These are phyloP conservation scores for Eupithecia insigniata DNA, from an alignment of 2,888 invertebrate genomes.

Conservation along the genomic window DNA sequence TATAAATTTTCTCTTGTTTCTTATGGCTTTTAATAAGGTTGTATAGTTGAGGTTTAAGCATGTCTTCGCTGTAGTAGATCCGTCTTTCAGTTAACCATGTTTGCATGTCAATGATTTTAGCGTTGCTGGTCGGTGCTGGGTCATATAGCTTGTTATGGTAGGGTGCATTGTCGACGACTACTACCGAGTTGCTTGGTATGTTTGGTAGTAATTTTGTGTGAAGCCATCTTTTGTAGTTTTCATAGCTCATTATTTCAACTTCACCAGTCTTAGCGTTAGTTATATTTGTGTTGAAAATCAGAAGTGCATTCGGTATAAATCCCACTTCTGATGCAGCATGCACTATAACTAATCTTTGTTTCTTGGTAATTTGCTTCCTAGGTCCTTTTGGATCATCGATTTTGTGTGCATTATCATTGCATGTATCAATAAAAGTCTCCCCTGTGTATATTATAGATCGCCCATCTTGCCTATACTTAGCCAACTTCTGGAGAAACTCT, in stretches of 20 bases:
- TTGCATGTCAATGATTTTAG: constrained; percentile 13
- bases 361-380: constrained; percentile 28
- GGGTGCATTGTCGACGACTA: constrained; percentile 48
- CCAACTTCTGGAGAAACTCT: constrained; percentile 35
- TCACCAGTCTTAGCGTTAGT: constrained; percentile 31
- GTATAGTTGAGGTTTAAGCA: constrained; percentile 17
- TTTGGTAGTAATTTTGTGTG: constrained; percentile 48
- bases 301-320: constrained; percentile 41
- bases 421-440: constrained; percentile 28
- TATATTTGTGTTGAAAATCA: constrained; percentile 30
- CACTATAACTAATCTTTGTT: constrained; percentile 35
- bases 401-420: background rate
- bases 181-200: constrained; percentile 42
- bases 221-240: constrained; percentile 49
- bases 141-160: constrained; percentile 44
- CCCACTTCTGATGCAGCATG: constrained; percentile 42
- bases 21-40: constrained; percentile 16
- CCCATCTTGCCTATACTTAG: constrained; percentile 31
- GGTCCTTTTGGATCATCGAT: background rate
- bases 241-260: constrained; percentile 47
- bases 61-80: constrained; percentile 3
- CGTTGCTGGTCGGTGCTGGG: constrained; percentile 4
- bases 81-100: constrained; percentile 13
- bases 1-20: constrained; percentile 8
- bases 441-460: constrained; percentile 36